These are phyloP conservation scores for Henricia sp. DNA, from an alignment of 53 echinoderm and acorn worm genomes.

Conservation along the genomic window DNA sequence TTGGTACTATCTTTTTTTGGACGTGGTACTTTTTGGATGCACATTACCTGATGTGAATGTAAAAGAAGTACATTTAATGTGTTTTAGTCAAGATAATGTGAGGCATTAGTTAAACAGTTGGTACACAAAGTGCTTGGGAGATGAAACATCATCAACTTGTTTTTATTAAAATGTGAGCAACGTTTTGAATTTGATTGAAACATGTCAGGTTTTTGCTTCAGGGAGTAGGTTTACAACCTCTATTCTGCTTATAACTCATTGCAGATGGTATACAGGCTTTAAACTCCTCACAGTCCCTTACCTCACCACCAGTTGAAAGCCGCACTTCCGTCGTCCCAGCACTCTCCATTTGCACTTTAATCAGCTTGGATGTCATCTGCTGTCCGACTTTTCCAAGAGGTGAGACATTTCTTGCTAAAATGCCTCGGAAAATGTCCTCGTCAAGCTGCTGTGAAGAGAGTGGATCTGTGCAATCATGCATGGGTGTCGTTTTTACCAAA, in stretches of 20 bases:
- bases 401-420: conserved; percentile 7
- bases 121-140: neutral
- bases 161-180: neutral
- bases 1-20: neutral
- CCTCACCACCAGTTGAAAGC: conserved; percentile 22
- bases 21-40: neutral
- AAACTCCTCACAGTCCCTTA: neutral
- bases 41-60: conserved; percentile 4
- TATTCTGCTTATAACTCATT: conserved; percentile 7
- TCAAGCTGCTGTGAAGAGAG: conserved; percentile 20
- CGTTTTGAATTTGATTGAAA: neutral
- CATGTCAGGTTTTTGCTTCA: neutral
- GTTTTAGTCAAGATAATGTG: neutral
- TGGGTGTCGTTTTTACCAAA: neutral
- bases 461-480: conserved; percentile 26
- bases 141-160: neutral
- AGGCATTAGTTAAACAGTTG: neutral
- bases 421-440: conserved; percentile 5
- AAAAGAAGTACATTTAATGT: neutral
- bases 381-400: conserved; percentile 36
- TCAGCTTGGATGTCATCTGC: conserved; percentile 26
- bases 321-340: conserved; percentile 13
- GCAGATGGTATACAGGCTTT: neutral
- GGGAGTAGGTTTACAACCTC: neutral
- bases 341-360: conserved; percentile 3